These are phyloP conservation scores for Drosophila atroscutellata DNA, from an alignment of 2,888 invertebrate species.

Conservation along the genomic window DNA sequence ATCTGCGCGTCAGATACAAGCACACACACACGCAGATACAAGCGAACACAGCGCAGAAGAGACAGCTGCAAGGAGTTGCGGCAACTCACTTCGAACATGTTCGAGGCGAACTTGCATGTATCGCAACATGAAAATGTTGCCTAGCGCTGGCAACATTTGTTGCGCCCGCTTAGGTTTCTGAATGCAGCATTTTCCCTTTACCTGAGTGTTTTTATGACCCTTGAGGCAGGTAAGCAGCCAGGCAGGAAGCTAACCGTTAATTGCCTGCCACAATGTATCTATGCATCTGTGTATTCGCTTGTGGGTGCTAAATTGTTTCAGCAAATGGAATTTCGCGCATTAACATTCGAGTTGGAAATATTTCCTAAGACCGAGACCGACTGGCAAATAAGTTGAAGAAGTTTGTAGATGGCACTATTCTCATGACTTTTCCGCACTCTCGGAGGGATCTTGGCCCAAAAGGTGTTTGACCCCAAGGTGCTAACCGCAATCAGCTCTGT, in stretches of 20 bases:
- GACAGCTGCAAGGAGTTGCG: slow-evolving; percentile 9
- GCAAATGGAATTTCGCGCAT: slow-evolving; percentile 71
- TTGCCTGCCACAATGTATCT: slow-evolving; percentile 53
- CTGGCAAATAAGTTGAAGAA: slow-evolving; percentile 26
- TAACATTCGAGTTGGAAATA: slow-evolving; percentile 64
- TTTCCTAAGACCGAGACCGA: slow-evolving; percentile 5
- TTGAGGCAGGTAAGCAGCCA: background rate
- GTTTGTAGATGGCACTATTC: slow-evolving; percentile 47
- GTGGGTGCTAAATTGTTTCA: slow-evolving; percentile 66
- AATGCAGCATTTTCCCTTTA: background rate
- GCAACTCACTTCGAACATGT: slow-evolving; percentile 34
- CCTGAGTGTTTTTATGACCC: slow-evolving; percentile 32
- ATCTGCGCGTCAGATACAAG: slow-evolving; percentile 65
- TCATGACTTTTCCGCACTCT: slow-evolving; percentile 21
- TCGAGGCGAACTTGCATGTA: slow-evolving; percentile 18
- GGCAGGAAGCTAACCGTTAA: slow-evolving; percentile 40
- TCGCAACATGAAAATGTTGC: slow-evolving; percentile 35
- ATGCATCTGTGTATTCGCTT: slow-evolving; percentile 22
- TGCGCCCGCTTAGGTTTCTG: background rate
- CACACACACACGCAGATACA: background rate
- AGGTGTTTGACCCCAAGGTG: slow-evolving; percentile 63
- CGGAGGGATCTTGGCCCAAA: slow-evolving; percentile 10
- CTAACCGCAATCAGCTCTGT: slow-evolving; percentile 21
- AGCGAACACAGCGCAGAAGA: slow-evolving; percentile 2
- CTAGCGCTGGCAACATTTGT: slow-evolving; percentile 47